Evolutionary conservation across 2,888 invertebrate species (phyloP).

Genomic region (Pilophorus perplexus): DNA sequence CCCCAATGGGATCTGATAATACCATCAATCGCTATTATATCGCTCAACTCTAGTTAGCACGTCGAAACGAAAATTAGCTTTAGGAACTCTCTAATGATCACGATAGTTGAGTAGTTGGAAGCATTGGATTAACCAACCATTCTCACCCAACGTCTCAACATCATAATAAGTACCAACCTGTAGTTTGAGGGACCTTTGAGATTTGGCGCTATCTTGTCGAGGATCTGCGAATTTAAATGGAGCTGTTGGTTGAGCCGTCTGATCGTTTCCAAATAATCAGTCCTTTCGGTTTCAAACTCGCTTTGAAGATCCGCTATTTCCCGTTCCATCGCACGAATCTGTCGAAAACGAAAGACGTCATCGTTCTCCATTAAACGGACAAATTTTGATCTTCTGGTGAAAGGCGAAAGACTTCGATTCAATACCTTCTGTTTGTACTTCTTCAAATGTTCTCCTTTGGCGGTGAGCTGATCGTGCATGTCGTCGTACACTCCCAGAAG

Average conservation of each 20-base stretch:
- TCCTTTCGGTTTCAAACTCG: constrained; percentile 76
- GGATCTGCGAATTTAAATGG: constrained; percentile 64
- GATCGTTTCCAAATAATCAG: constrained; percentile 80
- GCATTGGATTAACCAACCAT: too few relatives aligned
- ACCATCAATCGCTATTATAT: too few relatives aligned
- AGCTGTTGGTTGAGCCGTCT: constrained; percentile 68
- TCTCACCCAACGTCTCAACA: too few relatives aligned
- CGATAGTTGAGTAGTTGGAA: background rate
- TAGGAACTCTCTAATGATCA: background rate
- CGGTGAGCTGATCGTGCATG: constrained; percentile 73
- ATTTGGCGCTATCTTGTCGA: constrained; percentile 65
- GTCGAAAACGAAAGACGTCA: constrained; percentile 49
- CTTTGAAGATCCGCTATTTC: constrained; percentile 75
- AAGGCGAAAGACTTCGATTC: background rate
- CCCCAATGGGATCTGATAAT: too few relatives aligned
- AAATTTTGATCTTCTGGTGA: background rate
- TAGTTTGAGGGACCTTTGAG: constrained; percentile 73
- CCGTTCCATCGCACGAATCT: constrained; percentile 64
- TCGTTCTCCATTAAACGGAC: background rate
- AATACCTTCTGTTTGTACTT: constrained; percentile 60
- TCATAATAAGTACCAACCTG: constrained; percentile 54
- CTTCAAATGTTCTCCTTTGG: constrained; percentile 66
- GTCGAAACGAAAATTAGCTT: background rate
- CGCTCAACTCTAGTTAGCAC: background rate
- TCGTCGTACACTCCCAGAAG: constrained; percentile 73